phyloP scores from a whole-genome alignment of 2,888 invertebrate genomes.

The Julus scanicus region DNA sequence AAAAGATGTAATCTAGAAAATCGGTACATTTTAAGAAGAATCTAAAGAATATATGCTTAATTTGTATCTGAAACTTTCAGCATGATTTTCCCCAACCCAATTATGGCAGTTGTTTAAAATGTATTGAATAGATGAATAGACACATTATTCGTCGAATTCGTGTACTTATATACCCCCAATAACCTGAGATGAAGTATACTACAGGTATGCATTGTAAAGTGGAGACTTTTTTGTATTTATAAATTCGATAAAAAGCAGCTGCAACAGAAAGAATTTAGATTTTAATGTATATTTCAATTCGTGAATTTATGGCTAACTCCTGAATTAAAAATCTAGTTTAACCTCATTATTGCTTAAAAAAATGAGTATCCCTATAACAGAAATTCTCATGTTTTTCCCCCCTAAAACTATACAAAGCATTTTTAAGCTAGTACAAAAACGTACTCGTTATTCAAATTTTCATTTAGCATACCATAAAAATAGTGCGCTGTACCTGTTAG shows the following conservation, averaged over 20 bases:
- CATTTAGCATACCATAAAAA: not conserved
- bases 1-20: not conserved
- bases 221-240: not conserved
- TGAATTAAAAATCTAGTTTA: not conserved
- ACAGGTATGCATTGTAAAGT: not conserved
- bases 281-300: not conserved
- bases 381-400: not conserved
- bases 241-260: not conserved
- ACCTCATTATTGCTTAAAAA: not conserved
- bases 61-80: not conserved
- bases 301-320: not conserved
- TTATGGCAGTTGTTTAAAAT: slow-evolving; percentile 17
- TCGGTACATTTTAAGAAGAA: not conserved
- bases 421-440: too few relatives aligned
- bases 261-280: too few relatives aligned
- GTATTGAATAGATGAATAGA: slow-evolving; percentile 16
- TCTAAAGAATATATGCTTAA: not conserved
- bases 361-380: not conserved
- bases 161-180: not conserved
- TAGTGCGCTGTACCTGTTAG: not conserved
- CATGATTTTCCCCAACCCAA: slow-evolving; percentile 26
- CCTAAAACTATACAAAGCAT: not conserved
- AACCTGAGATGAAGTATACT: not conserved
- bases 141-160: not conserved
- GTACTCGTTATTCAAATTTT: not conserved